These are phyloP conservation scores for Melanargia galathea DNA, from an alignment of 2,888 invertebrate genomes.

Conservation along the genomic window DNA sequence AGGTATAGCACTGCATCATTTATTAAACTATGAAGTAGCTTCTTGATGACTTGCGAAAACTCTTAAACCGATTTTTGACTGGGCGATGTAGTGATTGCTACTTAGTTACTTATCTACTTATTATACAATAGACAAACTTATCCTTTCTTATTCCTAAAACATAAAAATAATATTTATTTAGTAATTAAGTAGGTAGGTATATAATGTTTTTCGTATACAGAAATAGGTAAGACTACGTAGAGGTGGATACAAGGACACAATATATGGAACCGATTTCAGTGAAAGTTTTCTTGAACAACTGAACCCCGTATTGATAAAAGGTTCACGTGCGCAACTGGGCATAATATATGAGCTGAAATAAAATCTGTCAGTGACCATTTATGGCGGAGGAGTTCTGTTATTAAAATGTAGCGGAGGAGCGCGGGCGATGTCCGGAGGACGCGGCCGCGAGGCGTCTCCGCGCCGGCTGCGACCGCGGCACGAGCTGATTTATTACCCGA, in stretches of 20 bases:
- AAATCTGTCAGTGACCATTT: conserved; percentile 79
- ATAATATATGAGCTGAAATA: conserved; percentile 76
- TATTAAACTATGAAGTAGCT: conserved; percentile 26
- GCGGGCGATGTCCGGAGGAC: conserved; percentile 43
- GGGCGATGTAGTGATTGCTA: no score
- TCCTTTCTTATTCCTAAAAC: no score
- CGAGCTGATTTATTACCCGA: conserved; percentile 77
- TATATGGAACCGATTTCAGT: conserved; percentile 4
- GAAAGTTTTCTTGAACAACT: conserved; percentile 12
- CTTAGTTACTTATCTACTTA: no score
- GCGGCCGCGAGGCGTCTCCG: conserved; percentile 64
- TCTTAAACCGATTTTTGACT: no score
- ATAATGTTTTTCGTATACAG: no score
- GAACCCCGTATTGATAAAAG: conserved; percentile 60
- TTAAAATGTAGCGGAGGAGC: conserved; percentile 74
- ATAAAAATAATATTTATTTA: no score
- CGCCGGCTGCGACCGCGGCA: conserved; percentile 75
- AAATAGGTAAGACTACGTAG: not conserved
- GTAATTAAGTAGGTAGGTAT: no score
- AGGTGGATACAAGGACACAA: not conserved
- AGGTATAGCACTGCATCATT: conserved; percentile 38
- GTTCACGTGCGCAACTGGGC: conserved; percentile 59
- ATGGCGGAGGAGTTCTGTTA: conserved; percentile 71
- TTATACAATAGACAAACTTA: no score
- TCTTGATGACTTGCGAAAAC: no score